Conservation (phyloP, 1,140 invertebrate species). For the Ruditapes philippinarum region DNA sequence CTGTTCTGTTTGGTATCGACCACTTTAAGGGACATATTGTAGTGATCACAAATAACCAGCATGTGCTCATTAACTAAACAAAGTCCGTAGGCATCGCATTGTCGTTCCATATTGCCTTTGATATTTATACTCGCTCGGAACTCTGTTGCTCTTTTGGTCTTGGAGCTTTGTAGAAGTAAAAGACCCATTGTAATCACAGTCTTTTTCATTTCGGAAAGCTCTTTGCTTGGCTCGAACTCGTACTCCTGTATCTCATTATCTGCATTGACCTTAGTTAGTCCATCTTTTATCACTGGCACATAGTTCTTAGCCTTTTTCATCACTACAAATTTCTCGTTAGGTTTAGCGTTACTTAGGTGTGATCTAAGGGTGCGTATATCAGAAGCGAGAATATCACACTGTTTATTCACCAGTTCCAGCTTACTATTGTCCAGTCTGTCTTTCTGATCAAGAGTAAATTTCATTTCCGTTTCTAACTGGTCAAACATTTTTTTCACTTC, state of each 20-base stretch:
- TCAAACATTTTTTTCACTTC: conserved; percentile 38
- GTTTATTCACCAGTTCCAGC: conserved; percentile 21
- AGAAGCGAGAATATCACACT: conserved; percentile 25
- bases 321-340: conserved; percentile 34
- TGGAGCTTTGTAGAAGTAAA: conserved; percentile 24
- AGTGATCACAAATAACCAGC: conserved; percentile 31
- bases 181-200: conserved; percentile 7
- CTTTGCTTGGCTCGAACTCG: conserved; percentile 25
- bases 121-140: conserved; percentile 35
- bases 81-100: conserved; percentile 42
- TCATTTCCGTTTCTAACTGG: conserved; percentile 31
- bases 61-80: conserved; percentile 24
- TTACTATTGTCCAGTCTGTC: conserved; percentile 33
- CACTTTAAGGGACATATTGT: conserved; percentile 44
- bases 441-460: conserved; percentile 28
- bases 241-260: conserved; percentile 42
- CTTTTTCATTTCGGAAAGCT: conserved; percentile 18
- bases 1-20: conserved; percentile 30
- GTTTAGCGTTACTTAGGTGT: conserved; percentile 32
- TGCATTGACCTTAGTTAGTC: conserved; percentile 4
- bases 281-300: conserved; percentile 12
- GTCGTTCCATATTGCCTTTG: conserved; percentile 24
- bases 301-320: conserved; percentile 48
- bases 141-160: conserved; percentile 34
- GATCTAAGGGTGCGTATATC: conserved; percentile 16